A percentile compares a stretch with the other conserved stretches of the same genome.
phyloP scores from a whole-genome alignment of 2,888 invertebrate genomes.

The Ferrisia virgata region DNA sequence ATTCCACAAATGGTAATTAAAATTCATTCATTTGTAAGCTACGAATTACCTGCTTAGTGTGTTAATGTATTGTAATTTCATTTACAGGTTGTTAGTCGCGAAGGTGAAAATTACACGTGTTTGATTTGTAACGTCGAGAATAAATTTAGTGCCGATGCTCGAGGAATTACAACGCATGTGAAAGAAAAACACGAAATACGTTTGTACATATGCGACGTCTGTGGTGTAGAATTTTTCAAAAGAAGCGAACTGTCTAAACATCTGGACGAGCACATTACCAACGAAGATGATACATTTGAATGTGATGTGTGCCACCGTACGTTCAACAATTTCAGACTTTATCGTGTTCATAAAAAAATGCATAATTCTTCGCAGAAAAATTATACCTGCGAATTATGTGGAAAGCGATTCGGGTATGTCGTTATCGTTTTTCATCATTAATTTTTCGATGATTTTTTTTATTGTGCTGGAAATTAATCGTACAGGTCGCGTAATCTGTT shows the following conservation, averaged over 20 bases:
- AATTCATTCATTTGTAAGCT: background rate
- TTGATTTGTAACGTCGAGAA: constrained; percentile 56
- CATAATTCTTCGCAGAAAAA: constrained; percentile 63
- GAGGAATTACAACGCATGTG: constrained; percentile 63
- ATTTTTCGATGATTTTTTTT: background rate
- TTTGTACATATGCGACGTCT: constrained; percentile 68
- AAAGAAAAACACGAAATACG: constrained; percentile 61
- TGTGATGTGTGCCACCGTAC: constrained; percentile 64
- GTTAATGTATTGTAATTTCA: background rate
- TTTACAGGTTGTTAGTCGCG: constrained; percentile 51
- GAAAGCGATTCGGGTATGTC: constrained; percentile 63
- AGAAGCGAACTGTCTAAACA: constrained; percentile 56
- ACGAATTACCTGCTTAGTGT: background rate
- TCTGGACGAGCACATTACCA: constrained; percentile 62
- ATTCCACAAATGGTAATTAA: constrained; percentile 50
- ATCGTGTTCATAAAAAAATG: constrained; percentile 64
- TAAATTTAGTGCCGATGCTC: constrained; percentile 58
- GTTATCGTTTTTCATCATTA: constrained; percentile 43
- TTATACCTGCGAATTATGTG: constrained; percentile 65
- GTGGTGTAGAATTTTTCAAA: constrained; percentile 64
- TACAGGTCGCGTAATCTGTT: constrained; percentile 65
- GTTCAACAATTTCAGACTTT: constrained; percentile 62
- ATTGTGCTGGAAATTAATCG: constrained; percentile 16
- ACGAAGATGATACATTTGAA: constrained; percentile 63
- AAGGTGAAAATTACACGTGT: constrained; percentile 59